Percentiles rank a stretch among this genome's conserved stretches.
phyloP scores from a whole-genome alignment of 1,140 invertebrate species.

The Elymnias hypermnestra region DNA sequence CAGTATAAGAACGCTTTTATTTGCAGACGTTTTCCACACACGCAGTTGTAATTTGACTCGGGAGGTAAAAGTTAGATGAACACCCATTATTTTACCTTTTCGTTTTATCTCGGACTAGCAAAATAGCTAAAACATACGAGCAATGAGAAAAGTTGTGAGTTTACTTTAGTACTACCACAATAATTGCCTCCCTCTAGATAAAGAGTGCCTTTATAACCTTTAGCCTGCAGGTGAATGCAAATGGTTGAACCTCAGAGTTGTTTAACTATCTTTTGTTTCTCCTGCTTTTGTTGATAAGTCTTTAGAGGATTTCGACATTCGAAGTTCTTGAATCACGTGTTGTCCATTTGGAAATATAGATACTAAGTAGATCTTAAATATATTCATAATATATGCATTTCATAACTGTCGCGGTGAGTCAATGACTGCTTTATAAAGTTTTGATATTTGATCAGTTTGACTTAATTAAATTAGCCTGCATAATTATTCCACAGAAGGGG shows the following conservation, averaged over 20 bases:
- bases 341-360: too few species aligned
- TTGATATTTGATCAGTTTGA: too few species aligned
- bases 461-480: too few species aligned
- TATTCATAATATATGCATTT: too few species aligned
- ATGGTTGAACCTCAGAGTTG: conserved; percentile 30
- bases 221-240: conserved; percentile 47
- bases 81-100: conserved; percentile 36
- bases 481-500: too few species aligned
- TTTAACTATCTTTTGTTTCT: conserved; percentile 34
- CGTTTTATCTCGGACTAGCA: conserved; percentile 37
- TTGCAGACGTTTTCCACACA: conserved; percentile 9
- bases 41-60: conserved; percentile 27
- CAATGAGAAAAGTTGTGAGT: conserved; percentile 38
- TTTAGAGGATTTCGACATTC: not conserved
- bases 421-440: too few species aligned
- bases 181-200: conserved; percentile 45
- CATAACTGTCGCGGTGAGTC: too few species aligned
- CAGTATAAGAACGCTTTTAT: conserved; percentile 5
- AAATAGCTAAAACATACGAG: conserved; percentile 34
- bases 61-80: conserved; percentile 33
- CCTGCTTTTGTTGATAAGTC: not conserved
- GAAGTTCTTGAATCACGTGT: not conserved
- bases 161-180: conserved; percentile 34
- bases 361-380: too few species aligned
- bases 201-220: conserved; percentile 30